Evolutionary conservation across 2,888 invertebrate species (phyloP), one percentile per base, ranked within the genome.

Genomic region (Carterocephalus palaemon): DNA sequence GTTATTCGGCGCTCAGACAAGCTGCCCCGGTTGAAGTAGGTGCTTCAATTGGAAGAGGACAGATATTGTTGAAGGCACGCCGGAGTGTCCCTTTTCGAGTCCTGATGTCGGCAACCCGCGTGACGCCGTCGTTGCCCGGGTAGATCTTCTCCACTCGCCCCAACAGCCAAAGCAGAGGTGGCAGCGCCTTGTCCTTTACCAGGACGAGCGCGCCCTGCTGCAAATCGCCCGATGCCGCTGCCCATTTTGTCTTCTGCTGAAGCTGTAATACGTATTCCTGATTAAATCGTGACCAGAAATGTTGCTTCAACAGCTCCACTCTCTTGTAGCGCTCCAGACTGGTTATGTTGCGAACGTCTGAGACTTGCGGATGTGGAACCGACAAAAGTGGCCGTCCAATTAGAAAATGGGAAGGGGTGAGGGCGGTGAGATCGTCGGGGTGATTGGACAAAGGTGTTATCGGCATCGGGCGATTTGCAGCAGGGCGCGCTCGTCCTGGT

Each of bases 11-110:
- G 40, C 40, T 47, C 31, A 16, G 41, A 48, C 29, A 42, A 32
- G 22, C 26, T 59, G 12, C 62, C 52, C 66, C 62, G 20, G 12
- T n/a, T 17, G 29, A 31, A 34, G 23, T 15, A 10, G 3, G 19
- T 5, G n/a, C 37, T 22, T 28, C 22, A 20, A 39, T 9, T 2
- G 38, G 38, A 20, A 39, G 38, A 6, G 19, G 29, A 12, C 38
- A 38, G 4, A 39, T 29, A n/a, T 20, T 39, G 13, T 34, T 42
- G n/a, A 19, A 34, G 5, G 26, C 34, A 2, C 33, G 33, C 6
- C 17, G 10, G 24, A 34, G 33, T 26, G 13, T 13, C 10, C 43
- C 28, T 9, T 22, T 34, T 28, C 28, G 34, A 1, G 28, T 43
- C 7, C n/a, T 13, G 20, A 49, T 33, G 28, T 46, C 42, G 15